Evolutionary conservation across 2,113 vertebrate species (phyloP).

Genomic region (Bubo blakistoni): DNA sequence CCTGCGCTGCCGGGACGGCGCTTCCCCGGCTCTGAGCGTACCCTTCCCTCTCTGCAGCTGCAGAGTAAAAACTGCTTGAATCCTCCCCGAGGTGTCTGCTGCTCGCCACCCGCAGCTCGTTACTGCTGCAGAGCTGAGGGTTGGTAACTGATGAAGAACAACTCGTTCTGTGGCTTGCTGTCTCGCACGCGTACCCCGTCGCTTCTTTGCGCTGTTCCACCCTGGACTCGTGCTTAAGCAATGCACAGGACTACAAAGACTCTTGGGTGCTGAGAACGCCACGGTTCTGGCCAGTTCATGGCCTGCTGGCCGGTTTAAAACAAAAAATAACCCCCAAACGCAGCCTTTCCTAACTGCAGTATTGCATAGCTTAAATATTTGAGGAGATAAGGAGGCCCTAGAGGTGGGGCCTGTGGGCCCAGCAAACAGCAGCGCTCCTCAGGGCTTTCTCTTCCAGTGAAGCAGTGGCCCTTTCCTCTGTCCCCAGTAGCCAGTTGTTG

Average conservation of each 20-base stretch:
- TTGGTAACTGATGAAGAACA: not conserved
- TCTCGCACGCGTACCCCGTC: not conserved
- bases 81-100: not conserved
- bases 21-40: fast-evolving
- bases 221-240: not conserved
- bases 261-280: not conserved
- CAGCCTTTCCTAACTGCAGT: not conserved
- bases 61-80: not conserved
- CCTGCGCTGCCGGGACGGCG: not conserved
- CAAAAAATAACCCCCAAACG: not conserved
- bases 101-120: not conserved
- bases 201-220: not conserved
- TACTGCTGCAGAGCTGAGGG: not conserved
- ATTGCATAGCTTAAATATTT: not conserved
- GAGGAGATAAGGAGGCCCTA: not conserved
- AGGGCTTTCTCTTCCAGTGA: not conserved
- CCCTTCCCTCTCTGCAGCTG: not conserved
- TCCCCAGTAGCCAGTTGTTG: not conserved
- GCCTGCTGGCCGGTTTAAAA: not conserved
- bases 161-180: not conserved
- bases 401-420: not conserved
- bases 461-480: not conserved
- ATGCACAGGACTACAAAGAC: not conserved
- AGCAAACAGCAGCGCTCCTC: not conserved
- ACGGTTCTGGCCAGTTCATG: not conserved